Conservation (phyloP, 2,113 vertebrate species). For the Atherinomorus stipes region DNA sequence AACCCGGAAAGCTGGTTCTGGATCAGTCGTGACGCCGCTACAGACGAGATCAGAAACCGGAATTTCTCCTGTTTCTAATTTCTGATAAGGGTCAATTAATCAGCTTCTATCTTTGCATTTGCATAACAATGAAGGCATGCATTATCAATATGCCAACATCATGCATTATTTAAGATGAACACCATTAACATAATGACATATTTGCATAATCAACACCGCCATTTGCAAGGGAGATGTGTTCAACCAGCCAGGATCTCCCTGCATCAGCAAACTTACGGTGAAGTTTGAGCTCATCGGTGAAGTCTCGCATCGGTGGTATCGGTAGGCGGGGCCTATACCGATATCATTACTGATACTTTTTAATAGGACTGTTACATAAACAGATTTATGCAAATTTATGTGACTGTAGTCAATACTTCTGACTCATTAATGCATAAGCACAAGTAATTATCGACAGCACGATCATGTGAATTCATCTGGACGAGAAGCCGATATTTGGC, state of each 20-base stretch:
- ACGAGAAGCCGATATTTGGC: too few relatives aligned
- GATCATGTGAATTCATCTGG: too few relatives aligned
- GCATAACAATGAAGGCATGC: constrained; percentile 74
- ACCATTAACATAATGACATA: constrained; percentile 79
- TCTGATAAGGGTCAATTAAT: constrained; percentile 67
- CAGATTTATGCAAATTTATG: too few relatives aligned
- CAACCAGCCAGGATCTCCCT: constrained; percentile 41
- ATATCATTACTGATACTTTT: too few relatives aligned
- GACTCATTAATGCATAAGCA: too few relatives aligned
- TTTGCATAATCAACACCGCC: constrained; percentile 77
- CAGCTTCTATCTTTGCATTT: constrained; percentile 52
- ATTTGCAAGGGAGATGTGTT: constrained; percentile 73
- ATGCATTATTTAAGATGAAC: constrained; percentile 81
- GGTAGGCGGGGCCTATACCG: too few relatives aligned
- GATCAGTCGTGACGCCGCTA: too few relatives aligned
- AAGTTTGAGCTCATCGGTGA: too few relatives aligned
- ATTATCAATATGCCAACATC: constrained; percentile 81
- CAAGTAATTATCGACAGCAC: too few relatives aligned
- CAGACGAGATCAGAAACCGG: too few relatives aligned
- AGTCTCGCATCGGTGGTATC: constrained; percentile 3
- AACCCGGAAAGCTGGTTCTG: neutral
- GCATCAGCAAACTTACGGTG: constrained; percentile 56
- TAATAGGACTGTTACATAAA: too few relatives aligned
- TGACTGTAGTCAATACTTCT: too few relatives aligned
- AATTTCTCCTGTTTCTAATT: constrained; percentile 20